A percentile compares a stretch with the other conserved stretches of the same genome.
phyloP scores from a whole-genome alignment of 2,888 invertebrate species.

The Steinernema hermaphroditum region DNA sequence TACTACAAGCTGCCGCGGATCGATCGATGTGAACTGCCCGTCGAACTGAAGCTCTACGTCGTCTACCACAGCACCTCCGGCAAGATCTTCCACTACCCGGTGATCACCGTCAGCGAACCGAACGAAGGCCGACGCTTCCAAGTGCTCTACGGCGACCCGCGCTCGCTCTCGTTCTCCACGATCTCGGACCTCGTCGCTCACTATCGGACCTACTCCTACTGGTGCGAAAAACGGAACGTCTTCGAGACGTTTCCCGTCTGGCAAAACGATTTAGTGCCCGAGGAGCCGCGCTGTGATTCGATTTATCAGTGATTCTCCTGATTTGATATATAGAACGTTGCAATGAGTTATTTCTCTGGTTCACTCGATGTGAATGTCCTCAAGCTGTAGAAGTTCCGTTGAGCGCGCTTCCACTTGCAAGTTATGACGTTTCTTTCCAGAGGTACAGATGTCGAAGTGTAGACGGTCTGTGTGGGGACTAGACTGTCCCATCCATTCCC shows the following conservation, averaged over 20 bases:
- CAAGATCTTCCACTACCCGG: neutral
- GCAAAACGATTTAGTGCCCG: neutral
- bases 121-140: neutral
- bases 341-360: too few species aligned
- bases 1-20: slow-evolving; percentile 6
- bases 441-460: too few species aligned
- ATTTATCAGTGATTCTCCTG: neutral
- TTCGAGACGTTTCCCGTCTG: slow-evolving; percentile 18
- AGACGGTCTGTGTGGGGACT: too few species aligned
- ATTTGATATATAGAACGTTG: too few species aligned
- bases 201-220: neutral
- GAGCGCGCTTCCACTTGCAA: too few species aligned
- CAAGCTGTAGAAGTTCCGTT: too few species aligned
- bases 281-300: neutral
- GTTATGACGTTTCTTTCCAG: too few species aligned
- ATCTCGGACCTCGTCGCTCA: neutral
- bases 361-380: too few species aligned
- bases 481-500: too few species aligned
- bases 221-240: neutral
- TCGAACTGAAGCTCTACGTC: neutral
- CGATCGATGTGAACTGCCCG: neutral
- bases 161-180: neutral
- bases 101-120: neutral
- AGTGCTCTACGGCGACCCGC: slow-evolving; percentile 4
- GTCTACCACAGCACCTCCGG: slow-evolving; percentile 10